Conservation (phyloP, 2,113 vertebrate species). For the Rhegmatorhina hoffmannsi region DNA sequence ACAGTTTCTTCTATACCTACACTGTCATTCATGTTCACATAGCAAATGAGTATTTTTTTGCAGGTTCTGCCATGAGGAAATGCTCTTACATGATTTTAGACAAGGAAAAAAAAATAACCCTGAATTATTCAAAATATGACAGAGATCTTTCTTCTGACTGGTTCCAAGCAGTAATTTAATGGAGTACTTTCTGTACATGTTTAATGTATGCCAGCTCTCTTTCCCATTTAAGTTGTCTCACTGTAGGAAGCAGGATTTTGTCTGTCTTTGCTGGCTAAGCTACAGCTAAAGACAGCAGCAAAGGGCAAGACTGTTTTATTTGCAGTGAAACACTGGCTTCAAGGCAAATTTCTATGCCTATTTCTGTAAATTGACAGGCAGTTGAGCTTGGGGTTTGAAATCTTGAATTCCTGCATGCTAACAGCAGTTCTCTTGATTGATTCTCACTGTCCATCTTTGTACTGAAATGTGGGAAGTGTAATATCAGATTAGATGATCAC, state of each 20-base stretch:
- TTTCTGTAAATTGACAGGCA: neutral
- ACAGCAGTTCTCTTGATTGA: neutral
- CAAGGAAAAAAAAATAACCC: neutral
- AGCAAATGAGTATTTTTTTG: conserved; percentile 41
- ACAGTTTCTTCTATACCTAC: neutral
- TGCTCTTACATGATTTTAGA: neutral
- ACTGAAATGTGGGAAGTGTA: neutral
- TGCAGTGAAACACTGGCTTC: neutral
- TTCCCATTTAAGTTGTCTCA: neutral
- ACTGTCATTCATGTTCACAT: neutral
- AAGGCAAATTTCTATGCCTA: neutral
- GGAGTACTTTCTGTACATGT: neutral
- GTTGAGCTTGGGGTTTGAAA: neutral
- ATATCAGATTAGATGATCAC: neutral
- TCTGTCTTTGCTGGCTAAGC: neutral
- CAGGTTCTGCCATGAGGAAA: neutral
- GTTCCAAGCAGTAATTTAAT: conserved; percentile 46
- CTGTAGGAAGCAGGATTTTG: neutral
- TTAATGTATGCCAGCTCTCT: neutral
- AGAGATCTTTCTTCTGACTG: neutral
- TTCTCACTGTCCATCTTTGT: neutral
- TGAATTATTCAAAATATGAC: conserved; percentile 40
- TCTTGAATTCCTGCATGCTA: neutral
- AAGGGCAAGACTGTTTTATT: neutral
- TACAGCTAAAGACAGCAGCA: neutral